These are phyloP conservation scores for Arctopsyche grandis DNA, from an alignment of 1,140 invertebrate species.

Conservation along the genomic window DNA sequence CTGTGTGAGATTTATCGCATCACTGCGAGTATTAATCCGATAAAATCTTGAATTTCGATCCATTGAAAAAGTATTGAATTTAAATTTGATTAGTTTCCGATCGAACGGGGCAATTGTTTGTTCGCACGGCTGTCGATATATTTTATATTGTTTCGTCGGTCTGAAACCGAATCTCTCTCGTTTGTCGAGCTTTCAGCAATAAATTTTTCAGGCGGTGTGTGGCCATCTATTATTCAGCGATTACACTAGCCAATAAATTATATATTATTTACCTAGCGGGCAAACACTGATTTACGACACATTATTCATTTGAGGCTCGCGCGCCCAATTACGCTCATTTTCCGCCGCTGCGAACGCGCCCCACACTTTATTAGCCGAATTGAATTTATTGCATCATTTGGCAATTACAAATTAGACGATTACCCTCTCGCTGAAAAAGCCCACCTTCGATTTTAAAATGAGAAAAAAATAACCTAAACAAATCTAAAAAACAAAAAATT, in stretches of 20 bases:
- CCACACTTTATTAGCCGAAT: background rate
- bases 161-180: background rate
- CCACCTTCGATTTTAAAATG: too few relatives aligned
- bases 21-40: background rate
- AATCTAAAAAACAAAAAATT: too few relatives aligned
- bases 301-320: conserved; percentile 34
- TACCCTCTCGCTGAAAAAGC: background rate
- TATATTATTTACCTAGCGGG: conserved; percentile 32
- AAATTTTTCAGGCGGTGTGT: conserved; percentile 22
- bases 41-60: background rate
- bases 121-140: background rate
- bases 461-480: too few relatives aligned
- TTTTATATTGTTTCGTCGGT: conserved; percentile 3
- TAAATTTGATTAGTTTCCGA: too few relatives aligned
- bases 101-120: background rate
- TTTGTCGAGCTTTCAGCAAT: conserved; percentile 21
- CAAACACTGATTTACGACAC: conserved; percentile 37
- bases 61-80: background rate
- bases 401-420: conserved; percentile 2
- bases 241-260: conserved; percentile 31
- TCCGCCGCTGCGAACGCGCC: background rate
- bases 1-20: background rate
- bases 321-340: conserved; percentile 36
- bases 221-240: conserved; percentile 29
- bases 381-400: conserved; percentile 8